Base-by-base conservation (phyloP, 1,140 invertebrate species). In the Venturia canescens region DNA sequence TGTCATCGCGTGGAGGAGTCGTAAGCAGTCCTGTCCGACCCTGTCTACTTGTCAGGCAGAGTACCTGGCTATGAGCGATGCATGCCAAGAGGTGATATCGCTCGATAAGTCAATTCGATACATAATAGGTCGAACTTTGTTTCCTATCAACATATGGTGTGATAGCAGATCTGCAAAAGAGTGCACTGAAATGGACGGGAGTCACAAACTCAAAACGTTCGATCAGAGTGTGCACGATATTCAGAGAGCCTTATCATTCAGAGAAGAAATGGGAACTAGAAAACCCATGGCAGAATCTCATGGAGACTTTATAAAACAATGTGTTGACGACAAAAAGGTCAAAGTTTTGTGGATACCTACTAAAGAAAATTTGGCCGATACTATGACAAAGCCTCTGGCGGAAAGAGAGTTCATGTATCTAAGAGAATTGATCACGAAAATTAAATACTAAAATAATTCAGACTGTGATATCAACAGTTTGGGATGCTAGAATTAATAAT, bases 41-140 rank as follows among this genome's bases (percentile, higher is more conserved):
- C 75, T 86, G 0, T 89, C 86, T 23, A 84, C 85, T 7, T 83
- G 85, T 1, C 86, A 89, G 83, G 83, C 87, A 0, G 88, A 90
- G 38, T 89, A 87, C 57, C 79, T 89, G 1, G 86, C 87, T 11
- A 74, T 74, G 71, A 74, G 71, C 15, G 44, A 74, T 53, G 71
- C 71, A 11, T 74, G 71, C 31, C 71, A 85, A 82, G 87, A 90
- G 83, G 11, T 83, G 9, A 77, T 88, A 1, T 88, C 83, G 79
- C 21, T 89, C 2, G 53, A 82, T 16, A 78, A 80, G 75, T 48
- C 80, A 2, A 70, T 81, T 11, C 26, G 80, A 69, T 50, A 81
- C 23, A 76, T 77, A 1, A 77, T 78, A 16, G 80, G 66, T 0
- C n/a, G 44, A 50, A 50, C 38, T 0, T n/a, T 74, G 11, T 74